Evolutionary conservation across 2,888 invertebrate genomes (phyloP).

Genomic region (Cephus rjabovi): DNA sequence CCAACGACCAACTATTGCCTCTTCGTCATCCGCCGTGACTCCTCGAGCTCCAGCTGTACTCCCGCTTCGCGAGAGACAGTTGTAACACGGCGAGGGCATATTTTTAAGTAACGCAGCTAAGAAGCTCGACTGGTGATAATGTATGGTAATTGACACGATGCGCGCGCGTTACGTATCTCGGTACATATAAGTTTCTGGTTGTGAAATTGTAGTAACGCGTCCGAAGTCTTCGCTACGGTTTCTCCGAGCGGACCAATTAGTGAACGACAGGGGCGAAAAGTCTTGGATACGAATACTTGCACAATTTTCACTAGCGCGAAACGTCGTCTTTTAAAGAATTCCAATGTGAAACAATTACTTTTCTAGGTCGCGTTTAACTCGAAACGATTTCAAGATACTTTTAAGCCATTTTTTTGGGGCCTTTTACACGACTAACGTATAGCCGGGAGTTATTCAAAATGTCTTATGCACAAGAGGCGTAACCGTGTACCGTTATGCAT

Average conservation of each 20-base stretch:
- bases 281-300: background rate
- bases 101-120: constrained; percentile 38
- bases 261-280: background rate
- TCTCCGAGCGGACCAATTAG: constrained; percentile 2
- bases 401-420: background rate
- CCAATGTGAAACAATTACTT: background rate
- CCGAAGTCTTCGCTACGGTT: constrained; percentile 1
- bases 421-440: background rate
- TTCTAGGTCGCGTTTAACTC: background rate
- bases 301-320: background rate
- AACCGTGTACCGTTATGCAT: background rate
- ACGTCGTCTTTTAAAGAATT: background rate
- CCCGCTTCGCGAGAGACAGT: background rate
- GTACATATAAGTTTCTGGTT: constrained; percentile 3
- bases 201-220: constrained; percentile 4
- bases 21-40: constrained; percentile 2
- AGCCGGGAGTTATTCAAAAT: background rate
- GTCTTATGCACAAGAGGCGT: background rate
- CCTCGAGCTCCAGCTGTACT: constrained; percentile 10
- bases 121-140: constrained; percentile 54
- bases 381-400: background rate
- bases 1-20: constrained; percentile 4
- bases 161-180: constrained; percentile 40
- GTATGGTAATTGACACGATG: constrained; percentile 57
- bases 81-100: constrained; percentile 12